A percentile compares a stretch with the other conserved stretches of the same genome.
Conservation (phyloP, 2,797 vertebrate genomes). For the Chloroceryle inda region DNA sequence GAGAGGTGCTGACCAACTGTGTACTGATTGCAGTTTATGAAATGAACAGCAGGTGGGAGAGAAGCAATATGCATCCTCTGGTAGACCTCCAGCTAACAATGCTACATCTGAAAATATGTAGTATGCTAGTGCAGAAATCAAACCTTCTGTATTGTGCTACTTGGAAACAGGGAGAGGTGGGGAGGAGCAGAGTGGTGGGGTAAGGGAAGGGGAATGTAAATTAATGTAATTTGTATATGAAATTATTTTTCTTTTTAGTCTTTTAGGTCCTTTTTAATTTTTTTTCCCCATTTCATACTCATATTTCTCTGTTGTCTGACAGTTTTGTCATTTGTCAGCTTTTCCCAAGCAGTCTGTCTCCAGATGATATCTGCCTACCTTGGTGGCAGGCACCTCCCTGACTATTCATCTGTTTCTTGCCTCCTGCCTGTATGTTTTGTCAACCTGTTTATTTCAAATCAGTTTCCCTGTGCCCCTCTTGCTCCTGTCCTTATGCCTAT, state of each 20-base stretch:
- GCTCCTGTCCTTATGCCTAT: background rate
- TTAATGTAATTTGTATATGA: background rate
- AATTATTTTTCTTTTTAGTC: background rate
- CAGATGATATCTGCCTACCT: slow-evolving; percentile 11
- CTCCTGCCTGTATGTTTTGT: slow-evolving; percentile 28
- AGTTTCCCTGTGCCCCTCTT: background rate
- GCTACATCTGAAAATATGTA: background rate
- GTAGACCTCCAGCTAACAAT: slow-evolving; percentile 24
- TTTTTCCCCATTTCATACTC: background rate
- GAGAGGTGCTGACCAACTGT: slow-evolving; percentile 53
- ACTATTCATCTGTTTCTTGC: background rate
- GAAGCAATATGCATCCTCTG: slow-evolving; percentile 57
- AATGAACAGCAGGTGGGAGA: slow-evolving; percentile 77
- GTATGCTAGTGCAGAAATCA: background rate
- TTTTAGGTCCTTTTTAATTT: background rate
- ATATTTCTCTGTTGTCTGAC: background rate
- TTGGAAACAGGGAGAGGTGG: background rate
- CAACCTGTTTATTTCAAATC: background rate
- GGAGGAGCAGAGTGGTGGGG: background rate
- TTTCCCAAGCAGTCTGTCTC: slow-evolving; percentile 4
- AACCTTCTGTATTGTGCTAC: background rate
- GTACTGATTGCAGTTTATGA: slow-evolving; percentile 70
- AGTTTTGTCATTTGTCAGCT: background rate
- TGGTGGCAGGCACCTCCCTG: slow-evolving; percentile 11
- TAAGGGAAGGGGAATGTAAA: background rate